phyloP scores from a whole-genome alignment of 2,797 vertebrate genomes.

The Antennarius maculatus region DNA sequence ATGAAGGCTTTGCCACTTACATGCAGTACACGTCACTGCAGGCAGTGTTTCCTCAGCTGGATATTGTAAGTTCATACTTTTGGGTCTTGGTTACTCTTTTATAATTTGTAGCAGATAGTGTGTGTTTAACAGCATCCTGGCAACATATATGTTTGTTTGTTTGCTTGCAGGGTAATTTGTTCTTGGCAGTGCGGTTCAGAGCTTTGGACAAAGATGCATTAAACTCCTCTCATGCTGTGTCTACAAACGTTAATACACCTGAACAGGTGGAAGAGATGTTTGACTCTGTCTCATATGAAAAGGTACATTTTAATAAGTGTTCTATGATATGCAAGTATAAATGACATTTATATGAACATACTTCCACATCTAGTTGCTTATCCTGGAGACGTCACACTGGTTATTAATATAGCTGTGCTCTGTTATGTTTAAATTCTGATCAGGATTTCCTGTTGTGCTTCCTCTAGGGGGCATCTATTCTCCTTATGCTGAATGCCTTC shows the following conservation, averaged over 20 bases:
- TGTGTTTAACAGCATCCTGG: not conserved
- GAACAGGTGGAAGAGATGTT: slow-evolving; percentile 97
- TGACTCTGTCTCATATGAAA: slow-evolving; percentile 93
- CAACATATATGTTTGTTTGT: slow-evolving; percentile 4
- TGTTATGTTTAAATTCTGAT: slow-evolving; percentile 15
- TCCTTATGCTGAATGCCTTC: slow-evolving; percentile 90
- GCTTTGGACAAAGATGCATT: slow-evolving; percentile 90
- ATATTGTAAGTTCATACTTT: slow-evolving; percentile 82
- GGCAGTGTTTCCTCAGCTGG: slow-evolving; percentile 81
- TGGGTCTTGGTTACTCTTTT: not conserved
- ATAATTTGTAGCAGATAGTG: not conserved
- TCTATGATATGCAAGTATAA: not conserved
- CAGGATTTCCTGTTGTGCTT: slow-evolving; percentile 13
- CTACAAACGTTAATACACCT: slow-evolving; percentile 84
- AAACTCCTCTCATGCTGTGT: slow-evolving; percentile 91
- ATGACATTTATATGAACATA: not conserved
- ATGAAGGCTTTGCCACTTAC: slow-evolving; percentile 97
- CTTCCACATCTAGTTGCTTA: slow-evolving; percentile 1
- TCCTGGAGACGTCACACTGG: not conserved
- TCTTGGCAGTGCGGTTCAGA: slow-evolving; percentile 87
- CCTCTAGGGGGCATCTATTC: slow-evolving; percentile 90
- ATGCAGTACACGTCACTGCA: slow-evolving; percentile 92
- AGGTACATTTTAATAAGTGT: slow-evolving; percentile 79
- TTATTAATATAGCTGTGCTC: not conserved
- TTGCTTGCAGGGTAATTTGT: slow-evolving; percentile 87